These are phyloP conservation scores for Monopis laevigella DNA, from an alignment of 2,888 invertebrate genomes.

Conservation along the genomic window DNA sequence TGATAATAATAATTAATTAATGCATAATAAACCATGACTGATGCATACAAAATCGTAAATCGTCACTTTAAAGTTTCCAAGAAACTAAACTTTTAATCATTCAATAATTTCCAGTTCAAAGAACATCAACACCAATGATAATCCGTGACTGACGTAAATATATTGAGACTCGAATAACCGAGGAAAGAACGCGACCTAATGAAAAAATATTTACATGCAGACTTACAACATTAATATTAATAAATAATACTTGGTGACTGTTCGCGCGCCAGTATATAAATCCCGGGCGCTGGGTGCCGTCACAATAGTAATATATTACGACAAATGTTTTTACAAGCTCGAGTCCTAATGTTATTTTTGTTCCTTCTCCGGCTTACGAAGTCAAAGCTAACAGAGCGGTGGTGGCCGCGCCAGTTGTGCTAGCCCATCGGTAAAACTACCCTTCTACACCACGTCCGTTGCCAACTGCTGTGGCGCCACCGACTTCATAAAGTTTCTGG, in stretches of 20 bases:
- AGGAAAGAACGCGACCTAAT: constrained; percentile 27
- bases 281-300: constrained; percentile 47
- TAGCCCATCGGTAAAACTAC: constrained; percentile 2
- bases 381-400: constrained; percentile 30
- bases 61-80: no score
- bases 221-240: constrained; percentile 55
- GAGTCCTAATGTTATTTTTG: constrained; percentile 60
- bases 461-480: constrained; percentile 3
- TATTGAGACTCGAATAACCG: constrained; percentile 1
- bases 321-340: constrained; percentile 63
- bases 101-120: no score
- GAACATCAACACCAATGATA: constrained; percentile 3
- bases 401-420: constrained; percentile 19
- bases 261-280: constrained; percentile 56
- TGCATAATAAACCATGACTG: no score
- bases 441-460: constrained; percentile 4
- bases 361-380: constrained; percentile 39
- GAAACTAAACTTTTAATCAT: no score
- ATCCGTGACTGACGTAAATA: background rate
- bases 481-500: no score
- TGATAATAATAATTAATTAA: no score
- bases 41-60: no score
- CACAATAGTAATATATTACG: constrained; percentile 64
- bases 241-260: constrained; percentile 52
- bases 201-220: constrained; percentile 50